Evolutionary conservation across 92 coral and sea anemone genomes (phyloP), one percentile per base, ranked within the genome.

Genomic region (Phymanthus crucifer): DNA sequence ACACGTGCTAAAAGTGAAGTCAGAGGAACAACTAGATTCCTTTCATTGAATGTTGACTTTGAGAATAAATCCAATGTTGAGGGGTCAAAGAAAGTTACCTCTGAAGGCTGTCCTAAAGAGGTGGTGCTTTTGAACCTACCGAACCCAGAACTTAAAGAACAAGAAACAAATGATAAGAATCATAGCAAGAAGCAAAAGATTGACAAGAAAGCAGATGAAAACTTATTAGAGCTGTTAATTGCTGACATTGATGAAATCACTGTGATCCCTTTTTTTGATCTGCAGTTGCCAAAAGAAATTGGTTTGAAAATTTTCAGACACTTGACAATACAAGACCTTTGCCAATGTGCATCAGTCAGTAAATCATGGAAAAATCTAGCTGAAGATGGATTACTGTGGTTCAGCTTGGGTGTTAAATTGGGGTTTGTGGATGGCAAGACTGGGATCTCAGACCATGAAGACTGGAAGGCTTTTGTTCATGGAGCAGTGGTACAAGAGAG

Each of bases 161-260:
- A 77, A 61, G 38, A 13, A 14, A 26, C 23, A 3, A 38, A 32
- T 10, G 12, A 24, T 32, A 27, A 61, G 29, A 29, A 5, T 29
- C 9, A 40, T 16, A 4, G 14, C 17, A 79, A 73, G 36, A 47
- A 70, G 4, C 74, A 75, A 19, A 74, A 78, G 37, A 54, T 37
- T 27, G 23, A 70, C 35, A 70, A 71, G 68, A 75, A 46, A 29
- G 47, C 68, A 57, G 37, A n/a, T 34, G 73, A 67, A 83, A 89
- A 88, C 36, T 83, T 95, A 43, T 40, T 93, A 24, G 94, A 93
- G 26, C 90, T 88, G 61, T 86, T 95, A 80, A 95, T 95, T 66
- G 85, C 92, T n/a, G 98, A 95, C 73, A 93, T 95, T 27, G 95
- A 95, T 87, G 98, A 95, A 71, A 83, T 87, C 19, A 93, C 91